These are phyloP conservation scores for Aromia moschata DNA, from an alignment of 2,888 invertebrate genomes.

Conservation along the genomic window DNA sequence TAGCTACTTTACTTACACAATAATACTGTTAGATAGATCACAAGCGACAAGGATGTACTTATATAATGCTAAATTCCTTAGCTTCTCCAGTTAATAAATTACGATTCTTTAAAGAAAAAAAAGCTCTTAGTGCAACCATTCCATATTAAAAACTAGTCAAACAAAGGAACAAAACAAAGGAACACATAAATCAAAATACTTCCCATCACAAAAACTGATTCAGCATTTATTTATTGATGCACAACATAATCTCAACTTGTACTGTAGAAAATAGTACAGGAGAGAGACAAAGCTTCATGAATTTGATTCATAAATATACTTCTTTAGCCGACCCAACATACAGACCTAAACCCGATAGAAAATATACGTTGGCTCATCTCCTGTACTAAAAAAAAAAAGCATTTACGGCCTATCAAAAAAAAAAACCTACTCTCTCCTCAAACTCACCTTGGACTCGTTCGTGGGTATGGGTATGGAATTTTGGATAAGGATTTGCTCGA, in stretches of 20 bases:
- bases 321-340: too few relatives aligned
- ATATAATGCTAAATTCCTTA: slow-evolving; percentile 50
- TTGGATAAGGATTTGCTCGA: slow-evolving; percentile 57
- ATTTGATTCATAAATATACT: too few relatives aligned
- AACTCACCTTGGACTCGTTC: slow-evolving; percentile 50
- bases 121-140: slow-evolving; percentile 58
- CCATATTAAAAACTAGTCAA: slow-evolving; percentile 45
- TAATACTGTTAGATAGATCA: slow-evolving; percentile 40
- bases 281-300: neutral
- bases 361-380: too few relatives aligned
- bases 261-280: slow-evolving; percentile 1
- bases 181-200: slow-evolving; percentile 32
- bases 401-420: too few relatives aligned
- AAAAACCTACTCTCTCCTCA: slow-evolving; percentile 23
- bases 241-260: slow-evolving; percentile 26
- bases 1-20: too few relatives aligned
- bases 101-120: slow-evolving; percentile 26
- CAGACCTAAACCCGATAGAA: too few relatives aligned
- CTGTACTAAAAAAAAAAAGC: too few relatives aligned
- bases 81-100: slow-evolving; percentile 54
- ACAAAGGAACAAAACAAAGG: slow-evolving; percentile 25
- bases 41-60: slow-evolving; percentile 24
- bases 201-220: slow-evolving; percentile 35
- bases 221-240: slow-evolving; percentile 28
- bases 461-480: slow-evolving; percentile 45